These are phyloP conservation scores for Siniperca knerii DNA, from an alignment of 2,113 vertebrate species.

Conservation along the genomic window DNA sequence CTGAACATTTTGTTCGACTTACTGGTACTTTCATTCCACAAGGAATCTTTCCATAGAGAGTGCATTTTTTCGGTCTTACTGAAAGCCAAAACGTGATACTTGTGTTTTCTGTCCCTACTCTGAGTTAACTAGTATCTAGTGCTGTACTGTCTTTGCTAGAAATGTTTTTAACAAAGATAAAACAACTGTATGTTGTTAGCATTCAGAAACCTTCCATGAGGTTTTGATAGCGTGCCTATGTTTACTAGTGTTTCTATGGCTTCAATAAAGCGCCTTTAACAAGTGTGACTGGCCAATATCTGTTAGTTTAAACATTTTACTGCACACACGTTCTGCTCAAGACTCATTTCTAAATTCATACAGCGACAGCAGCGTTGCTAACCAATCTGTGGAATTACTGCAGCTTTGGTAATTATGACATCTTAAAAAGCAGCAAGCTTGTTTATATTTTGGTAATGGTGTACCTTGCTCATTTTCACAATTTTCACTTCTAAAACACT, in stretches of 20 bases:
- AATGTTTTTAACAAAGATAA: not conserved
- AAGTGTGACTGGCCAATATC: not conserved
- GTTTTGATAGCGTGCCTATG: not conserved
- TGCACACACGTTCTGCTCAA: not conserved
- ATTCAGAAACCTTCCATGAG: not conserved
- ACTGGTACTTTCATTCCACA: not conserved
- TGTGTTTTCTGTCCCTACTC: not conserved
- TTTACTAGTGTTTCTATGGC: not conserved
- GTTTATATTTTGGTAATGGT: not conserved
- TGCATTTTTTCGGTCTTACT: not conserved
- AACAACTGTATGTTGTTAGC: too few species aligned
- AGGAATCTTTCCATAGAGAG: not conserved
- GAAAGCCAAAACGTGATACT: not conserved
- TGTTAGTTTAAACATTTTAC: not conserved
- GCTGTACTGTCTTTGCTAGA: not conserved
- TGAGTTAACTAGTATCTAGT: not conserved
- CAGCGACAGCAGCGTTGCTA: not conserved
- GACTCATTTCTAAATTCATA: not conserved
- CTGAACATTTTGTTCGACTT: too few species aligned
- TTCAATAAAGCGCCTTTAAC: not conserved
- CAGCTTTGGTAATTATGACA: not conserved
- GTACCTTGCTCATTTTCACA: not conserved
- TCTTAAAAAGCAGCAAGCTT: not conserved
- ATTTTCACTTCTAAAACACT: not conserved
- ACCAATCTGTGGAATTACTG: not conserved